phyloP scores from a whole-genome alignment of 1,140 invertebrate species.

The Magallana gigas region DNA sequence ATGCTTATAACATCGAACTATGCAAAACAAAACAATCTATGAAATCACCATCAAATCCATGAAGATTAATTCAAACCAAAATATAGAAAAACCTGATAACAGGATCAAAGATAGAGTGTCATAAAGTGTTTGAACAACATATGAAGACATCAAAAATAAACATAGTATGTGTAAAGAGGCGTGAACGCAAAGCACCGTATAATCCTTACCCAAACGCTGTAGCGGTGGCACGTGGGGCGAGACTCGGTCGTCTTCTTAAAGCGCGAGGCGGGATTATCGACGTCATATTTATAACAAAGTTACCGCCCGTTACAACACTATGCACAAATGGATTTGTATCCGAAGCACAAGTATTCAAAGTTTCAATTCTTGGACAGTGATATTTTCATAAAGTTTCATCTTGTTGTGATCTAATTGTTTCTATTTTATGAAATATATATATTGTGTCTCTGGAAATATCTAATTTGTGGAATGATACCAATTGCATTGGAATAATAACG shows the following conservation, averaged over 20 bases:
- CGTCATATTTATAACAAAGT: conserved; percentile 27
- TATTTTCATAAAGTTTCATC: neutral
- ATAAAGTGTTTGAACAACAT: neutral
- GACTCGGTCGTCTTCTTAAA: neutral
- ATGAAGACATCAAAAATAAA: neutral
- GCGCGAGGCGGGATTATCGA: conserved; percentile 24
- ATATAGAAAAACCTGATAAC: neutral
- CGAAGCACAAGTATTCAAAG: neutral
- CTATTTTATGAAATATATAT: neutral
- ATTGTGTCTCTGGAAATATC: neutral
- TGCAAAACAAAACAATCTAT: too few relatives aligned
- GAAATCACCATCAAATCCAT: too few relatives aligned
- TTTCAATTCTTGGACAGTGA: neutral
- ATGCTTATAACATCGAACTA: too few relatives aligned
- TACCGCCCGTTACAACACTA: neutral
- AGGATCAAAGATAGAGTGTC: neutral
- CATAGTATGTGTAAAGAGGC: neutral
- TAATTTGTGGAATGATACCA: neutral
- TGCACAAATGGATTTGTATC: neutral
- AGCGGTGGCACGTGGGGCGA: neutral
- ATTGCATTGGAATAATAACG: neutral
- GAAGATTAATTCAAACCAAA: too few relatives aligned
- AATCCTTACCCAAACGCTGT: neutral
- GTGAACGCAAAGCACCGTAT: neutral
- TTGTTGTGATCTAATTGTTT: too few relatives aligned